Evolutionary conservation across 2,888 invertebrate species (phyloP), one percentile per base, ranked within the genome.

Genomic region (Marasmarcha lunaedactyla): DNA sequence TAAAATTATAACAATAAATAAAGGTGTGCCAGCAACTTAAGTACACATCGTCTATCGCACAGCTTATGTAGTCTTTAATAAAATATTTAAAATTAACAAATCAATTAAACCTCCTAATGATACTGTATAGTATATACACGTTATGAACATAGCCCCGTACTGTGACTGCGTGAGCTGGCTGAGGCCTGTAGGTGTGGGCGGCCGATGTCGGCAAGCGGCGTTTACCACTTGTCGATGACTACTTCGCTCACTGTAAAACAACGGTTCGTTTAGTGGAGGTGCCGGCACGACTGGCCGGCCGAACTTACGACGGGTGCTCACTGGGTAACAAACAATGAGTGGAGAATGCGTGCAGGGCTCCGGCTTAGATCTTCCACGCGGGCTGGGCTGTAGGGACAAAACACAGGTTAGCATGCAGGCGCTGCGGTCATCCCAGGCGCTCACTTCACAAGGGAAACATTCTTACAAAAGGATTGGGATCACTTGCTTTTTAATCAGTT

Each of bases 141-240:
- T 78, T 71, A 79, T 77, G 76, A 79, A 81, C 79, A 78, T 63
- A 71, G 79, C 77, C 79, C 71, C 63, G 55, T 65, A 72, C 65
- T 62, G 56, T 60, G 60, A 63, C 63, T 14, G 63, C 70, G 59
- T 59, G 65, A 55, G 61, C 58, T 48, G 59, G 50, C 59, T 51
- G 50, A 46, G 56, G 50, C 51, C 50, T 50, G 50, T n/a, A 49
- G 53, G 48, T 46, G 37, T 35, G 43, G 46, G 45, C 39, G 46
- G 47, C 46, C 46, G 44, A 41, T 48, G 46, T 41, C 39, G 50
- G 52, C 51, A 43, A 46, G 45, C 45, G 46, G 40, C 45, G 72
- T 70, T 83, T 86, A 86, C 89, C 88, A 89, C 85, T 86, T 89
- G 86, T 88, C 87, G 84, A 87, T 67, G 83, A 90, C 89, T 79